Evolutionary conservation across 2,888 invertebrate species (phyloP), one percentile per base, ranked within the genome.

Genomic region (Bombylius discolor): DNA sequence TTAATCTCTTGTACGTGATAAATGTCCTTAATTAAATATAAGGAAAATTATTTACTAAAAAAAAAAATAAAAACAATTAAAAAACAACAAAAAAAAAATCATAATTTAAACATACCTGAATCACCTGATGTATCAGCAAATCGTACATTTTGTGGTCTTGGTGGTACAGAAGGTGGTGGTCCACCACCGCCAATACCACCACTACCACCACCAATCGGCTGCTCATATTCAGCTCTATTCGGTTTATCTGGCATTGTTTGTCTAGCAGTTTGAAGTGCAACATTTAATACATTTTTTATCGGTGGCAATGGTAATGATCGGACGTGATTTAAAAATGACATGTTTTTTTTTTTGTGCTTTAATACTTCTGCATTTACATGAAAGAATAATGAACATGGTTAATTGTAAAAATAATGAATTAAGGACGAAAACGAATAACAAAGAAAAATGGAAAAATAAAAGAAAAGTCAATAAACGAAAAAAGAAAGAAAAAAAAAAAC

Each of bases 261-360:
- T 64, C 86, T 80, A 51, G 88, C 80, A 31, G 89, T 86, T 73
- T 89, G 89, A 81, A 87, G 83, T 33, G 89, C 87, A 61, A 89
- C 89, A 69, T 87, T 87, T 67, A 89, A 69, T 47, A 87, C 84
- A 69, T 88, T 88, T 68, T 81, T 81, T 60, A 88, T 67, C 45
- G 88, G 85, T 51, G 89, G 89, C 65, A 90, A 64, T 49, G 87
- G 85, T 34, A 88, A 85, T 63, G 89, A 68, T 64, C 71, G 71
- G 57, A 75, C 66, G 68, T 73, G 72, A 62, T 70, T 67, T 63
- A 84, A 78, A 67, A 81, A 78, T 65, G 83, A 77, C 83, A 84
- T 84, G 58, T 55, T 31, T 51, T 31, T 13, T 42, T 42, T 11
- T 42, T 8, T 39, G 4, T 42, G 11, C 5, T 42, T 42, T 11